Evolutionary conservation across 1,140 invertebrate species (phyloP).

Genomic region (Lutraria rhynchaena): DNA sequence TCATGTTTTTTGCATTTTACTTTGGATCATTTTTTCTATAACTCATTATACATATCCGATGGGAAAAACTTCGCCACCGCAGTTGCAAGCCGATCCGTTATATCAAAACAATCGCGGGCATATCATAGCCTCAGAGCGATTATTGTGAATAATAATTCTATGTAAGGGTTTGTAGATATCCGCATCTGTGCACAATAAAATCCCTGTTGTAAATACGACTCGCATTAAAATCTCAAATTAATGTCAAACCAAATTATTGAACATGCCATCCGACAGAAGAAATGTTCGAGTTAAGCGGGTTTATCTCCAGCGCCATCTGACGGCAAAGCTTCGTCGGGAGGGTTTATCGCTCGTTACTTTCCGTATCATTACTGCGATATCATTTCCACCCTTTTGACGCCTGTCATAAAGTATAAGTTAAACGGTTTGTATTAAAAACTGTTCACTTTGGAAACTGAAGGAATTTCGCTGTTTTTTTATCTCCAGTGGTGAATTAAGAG

Average conservation of each 20-base stretch:
- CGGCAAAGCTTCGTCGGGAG: constrained; percentile 39
- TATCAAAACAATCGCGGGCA: constrained; percentile 25
- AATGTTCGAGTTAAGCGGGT: constrained; percentile 33
- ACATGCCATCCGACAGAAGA: constrained; percentile 34
- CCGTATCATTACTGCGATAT: constrained; percentile 53
- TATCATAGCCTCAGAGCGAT: constrained; percentile 25
- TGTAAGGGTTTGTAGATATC: constrained; percentile 61
- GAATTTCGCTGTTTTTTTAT: no score
- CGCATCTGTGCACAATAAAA: constrained; percentile 60
- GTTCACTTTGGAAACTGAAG: no score
- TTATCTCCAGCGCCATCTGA: constrained; percentile 48
- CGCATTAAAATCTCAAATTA: constrained; percentile 61
- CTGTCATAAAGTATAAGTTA: constrained; percentile 56
- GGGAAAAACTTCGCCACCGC: constrained; percentile 43
- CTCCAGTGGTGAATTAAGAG: no score
- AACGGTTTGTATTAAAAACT: constrained; percentile 20
- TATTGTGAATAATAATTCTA: constrained; percentile 48
- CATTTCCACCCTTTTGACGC: constrained; percentile 50
- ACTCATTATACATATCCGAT: constrained; percentile 24
- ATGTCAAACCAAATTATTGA: constrained; percentile 57
- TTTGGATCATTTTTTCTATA: no score
- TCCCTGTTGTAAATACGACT: constrained; percentile 59
- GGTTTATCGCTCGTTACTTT: constrained; percentile 35
- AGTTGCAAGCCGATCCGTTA: constrained; percentile 38
- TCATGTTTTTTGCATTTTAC: no score